phyloP scores from a whole-genome alignment of 2,888 invertebrate species.

The Cylindroiulus punctatus region DNA sequence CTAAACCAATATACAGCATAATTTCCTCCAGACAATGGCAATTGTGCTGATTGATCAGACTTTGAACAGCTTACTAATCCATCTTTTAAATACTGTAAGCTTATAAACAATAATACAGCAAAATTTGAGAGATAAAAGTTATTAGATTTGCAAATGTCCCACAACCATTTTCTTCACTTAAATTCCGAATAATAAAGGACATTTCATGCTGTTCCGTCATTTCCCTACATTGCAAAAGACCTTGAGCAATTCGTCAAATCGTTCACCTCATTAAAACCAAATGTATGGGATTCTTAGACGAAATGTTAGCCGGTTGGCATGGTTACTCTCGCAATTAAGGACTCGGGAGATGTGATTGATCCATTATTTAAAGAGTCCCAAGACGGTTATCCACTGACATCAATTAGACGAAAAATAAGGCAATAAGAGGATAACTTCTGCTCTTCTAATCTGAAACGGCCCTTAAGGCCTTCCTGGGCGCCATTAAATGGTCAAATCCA shows the following conservation, averaged over 20 bases:
- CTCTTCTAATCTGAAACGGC: slow-evolving; percentile 27
- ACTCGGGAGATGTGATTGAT: slow-evolving; percentile 41
- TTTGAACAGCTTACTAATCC: too few relatives aligned
- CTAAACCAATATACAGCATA: too few relatives aligned
- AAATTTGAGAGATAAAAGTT: too few relatives aligned
- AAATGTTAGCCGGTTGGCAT: slow-evolving; percentile 26
- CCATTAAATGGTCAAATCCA: slow-evolving; percentile 32
- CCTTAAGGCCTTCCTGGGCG: slow-evolving; percentile 20
- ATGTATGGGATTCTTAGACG: slow-evolving; percentile 21
- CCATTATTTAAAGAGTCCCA: slow-evolving; percentile 44
- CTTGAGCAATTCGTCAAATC: slow-evolving; percentile 1
- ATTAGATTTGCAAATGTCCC: too few relatives aligned
- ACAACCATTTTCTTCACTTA: not conserved
- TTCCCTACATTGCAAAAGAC: not conserved
- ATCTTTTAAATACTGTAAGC: too few relatives aligned
- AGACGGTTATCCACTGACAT: slow-evolving; percentile 29
- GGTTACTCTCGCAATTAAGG: slow-evolving; percentile 26
- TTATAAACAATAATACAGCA: too few relatives aligned
- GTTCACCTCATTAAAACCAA: slow-evolving; percentile 39
- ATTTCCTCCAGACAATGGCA: too few relatives aligned
- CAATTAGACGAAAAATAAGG: slow-evolving; percentile 45
- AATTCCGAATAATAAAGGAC: not conserved
- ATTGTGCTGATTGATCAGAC: too few relatives aligned
- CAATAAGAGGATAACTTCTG: slow-evolving; percentile 40
- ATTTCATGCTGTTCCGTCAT: not conserved